Base-by-base conservation (phyloP, 1,140 invertebrate genomes). In the Diorhabda sublineata region DNA sequence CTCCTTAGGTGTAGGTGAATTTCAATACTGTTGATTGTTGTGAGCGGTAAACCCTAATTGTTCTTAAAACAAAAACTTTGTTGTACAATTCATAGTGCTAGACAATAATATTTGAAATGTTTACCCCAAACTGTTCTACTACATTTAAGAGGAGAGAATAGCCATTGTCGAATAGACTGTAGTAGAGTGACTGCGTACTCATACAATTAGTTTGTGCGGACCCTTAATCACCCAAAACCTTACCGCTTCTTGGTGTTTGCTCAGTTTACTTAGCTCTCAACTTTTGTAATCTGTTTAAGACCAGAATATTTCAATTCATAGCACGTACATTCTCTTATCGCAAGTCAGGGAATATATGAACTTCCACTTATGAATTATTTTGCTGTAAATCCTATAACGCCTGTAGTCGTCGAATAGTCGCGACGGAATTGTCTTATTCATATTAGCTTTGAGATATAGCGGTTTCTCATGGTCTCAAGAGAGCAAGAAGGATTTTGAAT, bases 221-320 rank as follows among this genome's bases (percentile, higher is more conserved):
- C 42, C 42, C 63, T 64, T 67, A 67, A 67, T 59, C 57, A 67
- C 65, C 57, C 65, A 67, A 59, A 66, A 67, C 58, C 65, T 59
- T 67, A 60, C 57, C 58, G 57, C 58, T 59, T 67, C 65, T 67
- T 67, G 65, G 65, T 67, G 58, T 67, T 67, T 66, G 64, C 64
- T 59, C 41, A 66, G 57, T 66, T 66, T 67, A 67, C 65, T 60
- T 60, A 45, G 43, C 64, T 43, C 58, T 67, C 65, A 67, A 67
- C 65, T 67, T 67, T 67, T 67, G 58, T 67, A 67, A 67, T 67
- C 65, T 67, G 65, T 59, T 67, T 67, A 67, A 67, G 59, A 58
- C 65, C 26, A 52, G 43, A 26, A 60, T 67, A 67, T 67, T 60
- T 43, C 65, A 44, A 67, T 67, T 67, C 65, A 60, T 45, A 67